Evolutionary conservation across 2,113 vertebrate genomes (phyloP).

Genomic region (Orcinus orca): DNA sequence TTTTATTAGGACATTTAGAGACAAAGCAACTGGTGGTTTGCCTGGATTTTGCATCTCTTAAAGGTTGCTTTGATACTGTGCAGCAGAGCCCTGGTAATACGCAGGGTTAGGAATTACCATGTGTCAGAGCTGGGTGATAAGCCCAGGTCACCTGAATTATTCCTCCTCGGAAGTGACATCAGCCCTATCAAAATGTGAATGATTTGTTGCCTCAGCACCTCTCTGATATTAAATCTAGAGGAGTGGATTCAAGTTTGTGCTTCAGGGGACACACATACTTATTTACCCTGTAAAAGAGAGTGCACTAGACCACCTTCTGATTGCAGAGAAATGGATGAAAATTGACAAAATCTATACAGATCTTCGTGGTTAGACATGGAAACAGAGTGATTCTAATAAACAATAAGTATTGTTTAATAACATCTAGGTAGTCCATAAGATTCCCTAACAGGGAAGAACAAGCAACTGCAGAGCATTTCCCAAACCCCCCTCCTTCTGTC

Average conservation of each 20-base stretch:
- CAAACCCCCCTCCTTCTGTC: slow-evolving; percentile 65
- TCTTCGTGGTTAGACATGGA: background rate
- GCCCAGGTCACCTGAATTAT: slow-evolving; percentile 43
- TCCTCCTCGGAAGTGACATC: slow-evolving; percentile 20
- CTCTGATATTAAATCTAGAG: slow-evolving; percentile 52
- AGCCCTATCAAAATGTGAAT: slow-evolving; percentile 3
- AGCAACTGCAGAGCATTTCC: slow-evolving; percentile 67
- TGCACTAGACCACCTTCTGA: background rate
- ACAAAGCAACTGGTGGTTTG: slow-evolving; percentile 26
- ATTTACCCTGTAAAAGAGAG: slow-evolving; percentile 12
- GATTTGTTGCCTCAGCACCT: slow-evolving; percentile 15
- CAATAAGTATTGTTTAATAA: slow-evolving; percentile 11
- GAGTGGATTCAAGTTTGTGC: slow-evolving; percentile 45
- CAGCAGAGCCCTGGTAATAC: background rate
- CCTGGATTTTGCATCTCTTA: background rate
- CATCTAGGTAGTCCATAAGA: slow-evolving; percentile 43
- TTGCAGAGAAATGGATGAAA: slow-evolving; percentile 20
- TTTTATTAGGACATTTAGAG: slow-evolving; percentile 28
- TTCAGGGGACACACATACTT: background rate
- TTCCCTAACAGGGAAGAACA: slow-evolving; percentile 30
- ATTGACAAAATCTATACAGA: background rate
- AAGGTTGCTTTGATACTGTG: background rate
- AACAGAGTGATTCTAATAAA: slow-evolving; percentile 27
- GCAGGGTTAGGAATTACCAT: background rate
- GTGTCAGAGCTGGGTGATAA: background rate